These are phyloP conservation scores for Drosophila leonis DNA, from an alignment of 2,888 invertebrate species.

Conservation along the genomic window DNA sequence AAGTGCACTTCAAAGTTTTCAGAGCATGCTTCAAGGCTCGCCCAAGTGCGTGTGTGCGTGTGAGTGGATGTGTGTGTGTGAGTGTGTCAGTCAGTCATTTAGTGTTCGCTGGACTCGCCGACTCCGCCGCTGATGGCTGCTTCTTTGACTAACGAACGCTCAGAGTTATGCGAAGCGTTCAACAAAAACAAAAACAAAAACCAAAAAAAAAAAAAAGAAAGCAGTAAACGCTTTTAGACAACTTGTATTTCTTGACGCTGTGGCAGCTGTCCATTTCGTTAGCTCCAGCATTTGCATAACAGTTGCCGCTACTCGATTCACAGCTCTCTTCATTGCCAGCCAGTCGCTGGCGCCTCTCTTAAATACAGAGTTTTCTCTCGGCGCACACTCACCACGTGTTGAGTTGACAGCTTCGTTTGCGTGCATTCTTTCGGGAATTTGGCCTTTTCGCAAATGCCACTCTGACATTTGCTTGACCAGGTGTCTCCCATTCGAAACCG, in stretches of 20 bases:
- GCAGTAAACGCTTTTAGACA: conserved; percentile 56
- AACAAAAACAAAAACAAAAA: neutral
- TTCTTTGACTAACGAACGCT: conserved; percentile 45
- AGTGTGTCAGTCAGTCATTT: conserved; percentile 24
- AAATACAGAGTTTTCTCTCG: neutral
- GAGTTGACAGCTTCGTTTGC: conserved; percentile 11
- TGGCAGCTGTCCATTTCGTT: conserved; percentile 20
- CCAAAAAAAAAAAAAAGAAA: neutral
- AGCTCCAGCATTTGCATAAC: conserved; percentile 47
- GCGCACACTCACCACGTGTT: conserved; percentile 40
- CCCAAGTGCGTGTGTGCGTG: conserved; percentile 52
- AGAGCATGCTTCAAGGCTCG: conserved; percentile 70
- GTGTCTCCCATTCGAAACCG: conserved; percentile 3
- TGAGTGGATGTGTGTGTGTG: conserved; percentile 36
- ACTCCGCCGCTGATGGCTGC: neutral
- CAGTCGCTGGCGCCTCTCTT: conserved; percentile 22
- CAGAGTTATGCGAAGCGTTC: conserved; percentile 50
- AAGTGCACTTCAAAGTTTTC: conserved; percentile 76
- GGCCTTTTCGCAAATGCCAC: conserved; percentile 21
- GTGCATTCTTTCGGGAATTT: conserved; percentile 21
- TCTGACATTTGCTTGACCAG: conserved; percentile 26
- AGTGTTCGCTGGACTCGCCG: conserved; percentile 47
- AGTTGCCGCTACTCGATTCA: neutral
- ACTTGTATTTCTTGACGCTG: conserved; percentile 31
- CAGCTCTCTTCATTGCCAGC: neutral